A percentile compares a stretch with the other conserved stretches of the same genome.
These are phyloP conservation scores for Tamandua tetradactyla DNA, from an alignment of 2,797 vertebrate species.

Conservation along the genomic window DNA sequence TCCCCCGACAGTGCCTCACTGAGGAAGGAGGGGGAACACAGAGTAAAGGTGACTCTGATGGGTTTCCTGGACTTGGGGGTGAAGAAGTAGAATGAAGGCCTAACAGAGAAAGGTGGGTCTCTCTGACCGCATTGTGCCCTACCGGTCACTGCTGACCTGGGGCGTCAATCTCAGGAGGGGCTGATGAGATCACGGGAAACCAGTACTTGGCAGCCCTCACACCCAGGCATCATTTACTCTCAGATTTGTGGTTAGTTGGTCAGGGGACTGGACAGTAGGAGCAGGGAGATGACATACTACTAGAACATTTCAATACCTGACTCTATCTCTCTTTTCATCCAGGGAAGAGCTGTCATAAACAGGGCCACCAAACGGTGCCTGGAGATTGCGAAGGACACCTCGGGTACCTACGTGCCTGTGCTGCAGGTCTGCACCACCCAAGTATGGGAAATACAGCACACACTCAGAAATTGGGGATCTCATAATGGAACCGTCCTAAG, in stretches of 20 bases:
- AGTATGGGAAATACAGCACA: conserved; percentile 73
- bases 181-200: not conserved
- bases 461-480: not conserved
- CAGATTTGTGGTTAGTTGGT: not conserved
- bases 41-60: too few species aligned
- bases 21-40: not conserved
- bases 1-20: not conserved
- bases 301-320: not conserved
- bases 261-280: not conserved
- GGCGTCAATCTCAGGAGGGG: not conserved
- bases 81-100: not conserved
- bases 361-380: conserved; percentile 69
- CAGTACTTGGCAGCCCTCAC: not conserved
- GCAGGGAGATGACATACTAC: rapidly evolving
- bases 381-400: conserved; percentile 1
- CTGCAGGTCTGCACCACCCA: conserved; percentile 60
- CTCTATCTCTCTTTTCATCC: not conserved
- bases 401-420: not conserved
- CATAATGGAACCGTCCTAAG: not conserved
- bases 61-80: not conserved
- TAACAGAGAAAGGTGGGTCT: not conserved
- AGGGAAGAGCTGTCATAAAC: conserved; percentile 68
- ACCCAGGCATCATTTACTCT: not conserved
- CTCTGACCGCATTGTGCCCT: not conserved
- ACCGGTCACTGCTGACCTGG: not conserved